Conservation (phyloP, 2,888 invertebrate genomes). For the Piscicola geometra region DNA sequence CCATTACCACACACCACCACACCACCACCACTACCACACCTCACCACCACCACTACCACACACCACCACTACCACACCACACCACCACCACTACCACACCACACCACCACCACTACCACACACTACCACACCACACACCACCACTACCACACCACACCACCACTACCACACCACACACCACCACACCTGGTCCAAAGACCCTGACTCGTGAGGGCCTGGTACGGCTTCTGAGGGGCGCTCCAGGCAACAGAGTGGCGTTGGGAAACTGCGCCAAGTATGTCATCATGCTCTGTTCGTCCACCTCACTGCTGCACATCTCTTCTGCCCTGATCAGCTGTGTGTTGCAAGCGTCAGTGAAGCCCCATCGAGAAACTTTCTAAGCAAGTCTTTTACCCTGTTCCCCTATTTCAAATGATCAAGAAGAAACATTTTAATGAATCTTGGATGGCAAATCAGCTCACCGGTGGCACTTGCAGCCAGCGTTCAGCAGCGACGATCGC, state of each 20-base stretch:
- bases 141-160: too few species aligned
- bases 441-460: constrained; percentile 47
- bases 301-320: constrained; percentile 82
- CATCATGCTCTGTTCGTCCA: constrained; percentile 90
- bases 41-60: too few species aligned
- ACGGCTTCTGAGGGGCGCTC: constrained; percentile 73
- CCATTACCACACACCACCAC: too few species aligned
- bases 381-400: too few species aligned
- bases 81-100: too few species aligned
- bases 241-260: constrained; percentile 73
- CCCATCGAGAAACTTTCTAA: background rate
- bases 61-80: too few species aligned
- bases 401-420: too few species aligned
- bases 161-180: too few species aligned
- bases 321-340: constrained; percentile 76
- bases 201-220: constrained; percentile 68
- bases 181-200: constrained; percentile 71
- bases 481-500: constrained; percentile 85
- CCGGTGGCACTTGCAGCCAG: constrained; percentile 81
- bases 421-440: too few species aligned
- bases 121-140: too few species aligned
- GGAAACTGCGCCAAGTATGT: constrained; percentile 87
- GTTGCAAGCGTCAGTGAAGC: background rate
- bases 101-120: too few species aligned
- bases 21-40: too few species aligned